A percentile compares a stretch with the other conserved stretches of the same genome.
These are phyloP conservation scores for Phrynocephalus vlangalii DNA, from an alignment of 2,797 vertebrate species.

Conservation along the genomic window DNA sequence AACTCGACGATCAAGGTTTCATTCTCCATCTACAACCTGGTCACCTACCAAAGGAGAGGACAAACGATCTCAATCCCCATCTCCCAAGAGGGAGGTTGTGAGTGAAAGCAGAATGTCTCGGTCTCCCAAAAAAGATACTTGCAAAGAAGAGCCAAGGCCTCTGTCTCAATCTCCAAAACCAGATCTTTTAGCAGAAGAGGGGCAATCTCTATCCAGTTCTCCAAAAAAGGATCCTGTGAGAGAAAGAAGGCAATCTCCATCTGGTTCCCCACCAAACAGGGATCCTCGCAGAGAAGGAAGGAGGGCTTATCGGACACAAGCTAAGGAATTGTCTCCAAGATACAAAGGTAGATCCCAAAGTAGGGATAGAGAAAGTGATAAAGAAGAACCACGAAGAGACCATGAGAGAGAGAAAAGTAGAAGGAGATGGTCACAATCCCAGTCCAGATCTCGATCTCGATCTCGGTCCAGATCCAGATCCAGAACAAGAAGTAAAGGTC, in stretches of 20 bases:
- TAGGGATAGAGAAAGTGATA: conserved; percentile 80
- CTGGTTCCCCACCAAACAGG: conserved; percentile 74
- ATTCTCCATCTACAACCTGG: conserved; percentile 93
- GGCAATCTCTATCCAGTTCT: conserved; percentile 62
- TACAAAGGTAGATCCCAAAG: conserved; percentile 84
- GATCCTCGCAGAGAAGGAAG: conserved; percentile 61
- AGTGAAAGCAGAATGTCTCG: conserved; percentile 66
- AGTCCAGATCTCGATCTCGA: conserved; percentile 82
- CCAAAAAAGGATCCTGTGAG: conserved; percentile 64
- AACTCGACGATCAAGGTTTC: conserved; percentile 91
- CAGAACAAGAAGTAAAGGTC: conserved; percentile 80
- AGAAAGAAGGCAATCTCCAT: conserved; percentile 69
- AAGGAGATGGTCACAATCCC: conserved; percentile 84
- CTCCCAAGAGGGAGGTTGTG: conserved; percentile 71
- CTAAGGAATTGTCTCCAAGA: conserved; percentile 76
- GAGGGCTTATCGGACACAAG: conserved; percentile 68
- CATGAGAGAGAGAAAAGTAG: conserved; percentile 78
- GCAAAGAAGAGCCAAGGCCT: conserved; percentile 63
- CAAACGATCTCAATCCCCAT: conserved; percentile 83
- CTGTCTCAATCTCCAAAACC: conserved; percentile 77
- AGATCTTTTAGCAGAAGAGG: conserved; percentile 63
- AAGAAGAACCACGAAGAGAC: conserved; percentile 80
- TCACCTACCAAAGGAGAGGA: conserved; percentile 72
- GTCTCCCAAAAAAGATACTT: conserved; percentile 72
- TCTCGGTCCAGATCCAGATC: conserved; percentile 84